These are phyloP conservation scores for Pristionchus arcanus DNA, from an alignment of 2,888 invertebrate genomes.

Conservation along the genomic window DNA sequence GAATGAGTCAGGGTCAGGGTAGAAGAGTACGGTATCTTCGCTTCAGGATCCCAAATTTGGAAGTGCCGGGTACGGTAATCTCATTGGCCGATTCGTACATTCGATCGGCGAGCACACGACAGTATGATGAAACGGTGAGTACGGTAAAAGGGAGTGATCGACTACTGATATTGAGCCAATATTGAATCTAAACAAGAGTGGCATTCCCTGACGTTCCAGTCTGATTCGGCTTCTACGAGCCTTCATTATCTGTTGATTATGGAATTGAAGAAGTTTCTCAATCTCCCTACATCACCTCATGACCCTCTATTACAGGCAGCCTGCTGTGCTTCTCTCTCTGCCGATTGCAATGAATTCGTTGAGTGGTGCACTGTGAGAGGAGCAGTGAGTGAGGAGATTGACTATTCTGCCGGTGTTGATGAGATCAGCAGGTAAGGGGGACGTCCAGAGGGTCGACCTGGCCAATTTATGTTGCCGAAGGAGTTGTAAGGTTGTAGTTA, in stretches of 20 bases:
- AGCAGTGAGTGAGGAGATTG: constrained; percentile 56
- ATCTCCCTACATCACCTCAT: neutral
- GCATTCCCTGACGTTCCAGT: too few species aligned
- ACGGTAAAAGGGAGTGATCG: neutral
- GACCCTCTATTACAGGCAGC: neutral
- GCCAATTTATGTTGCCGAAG: neutral
- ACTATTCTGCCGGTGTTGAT: constrained; percentile 50
- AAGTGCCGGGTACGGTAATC: constrained; percentile 52
- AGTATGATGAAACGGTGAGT: constrained; percentile 52
- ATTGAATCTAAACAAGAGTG: neutral
- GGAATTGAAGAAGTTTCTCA: too few species aligned
- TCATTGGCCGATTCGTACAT: constrained; percentile 40
- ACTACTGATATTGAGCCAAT: neutral
- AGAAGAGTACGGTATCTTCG: neutral
- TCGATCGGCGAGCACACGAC: neutral
- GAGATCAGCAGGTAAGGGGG: constrained; percentile 57
- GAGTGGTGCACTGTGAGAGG: constrained; percentile 72
- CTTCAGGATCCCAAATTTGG: constrained; percentile 42
- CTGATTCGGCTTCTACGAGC: too few species aligned
- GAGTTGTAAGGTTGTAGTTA: neutral
- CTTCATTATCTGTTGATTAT: too few species aligned
- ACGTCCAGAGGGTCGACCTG: neutral
- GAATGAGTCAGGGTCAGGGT: neutral
- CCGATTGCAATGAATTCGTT: constrained; percentile 75
- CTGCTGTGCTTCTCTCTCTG: constrained; percentile 51